These are phyloP conservation scores for Actinopyga echinites DNA, from an alignment of 53 echinoderm and acorn worm species.

Conservation along the genomic window DNA sequence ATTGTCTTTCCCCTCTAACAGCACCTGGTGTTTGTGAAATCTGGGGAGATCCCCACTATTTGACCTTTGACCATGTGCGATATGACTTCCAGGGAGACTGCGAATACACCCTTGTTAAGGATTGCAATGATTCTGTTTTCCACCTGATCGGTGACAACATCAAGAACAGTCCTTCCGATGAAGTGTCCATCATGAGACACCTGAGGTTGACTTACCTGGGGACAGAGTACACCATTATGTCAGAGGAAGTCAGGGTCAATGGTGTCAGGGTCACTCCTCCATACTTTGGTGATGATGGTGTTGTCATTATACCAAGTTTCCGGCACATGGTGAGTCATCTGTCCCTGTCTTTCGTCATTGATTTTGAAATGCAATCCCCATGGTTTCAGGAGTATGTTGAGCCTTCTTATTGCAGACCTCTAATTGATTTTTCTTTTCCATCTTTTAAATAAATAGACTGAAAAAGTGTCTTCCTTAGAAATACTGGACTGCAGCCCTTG, in stretches of 20 bases:
- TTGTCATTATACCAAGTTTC: constrained; percentile 16
- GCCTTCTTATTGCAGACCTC: too few relatives aligned
- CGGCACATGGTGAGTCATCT: constrained; percentile 31
- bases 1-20: background rate
- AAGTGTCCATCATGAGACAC: constrained; percentile 50
- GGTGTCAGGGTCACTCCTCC: constrained; percentile 33
- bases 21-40: constrained; percentile 62
- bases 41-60: constrained; percentile 78
- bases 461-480: too few relatives aligned
- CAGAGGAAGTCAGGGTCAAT: constrained; percentile 45
- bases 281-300: constrained; percentile 31
- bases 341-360: too few relatives aligned
- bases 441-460: too few relatives aligned
- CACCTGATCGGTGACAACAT: constrained; percentile 62
- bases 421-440: too few relatives aligned
- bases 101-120: constrained; percentile 67
- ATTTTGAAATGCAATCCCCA: too few relatives aligned
- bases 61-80: constrained; percentile 59
- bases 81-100: constrained; percentile 81
- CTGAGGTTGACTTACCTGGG: constrained; percentile 1
- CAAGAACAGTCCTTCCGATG: constrained; percentile 58
- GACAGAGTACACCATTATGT: constrained; percentile 9
- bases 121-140: constrained; percentile 43
- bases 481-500: too few relatives aligned
- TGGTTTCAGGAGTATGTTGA: too few relatives aligned